These are phyloP conservation scores for Lethrus apterus DNA, from an alignment of 1,140 invertebrate genomes.

Conservation along the genomic window DNA sequence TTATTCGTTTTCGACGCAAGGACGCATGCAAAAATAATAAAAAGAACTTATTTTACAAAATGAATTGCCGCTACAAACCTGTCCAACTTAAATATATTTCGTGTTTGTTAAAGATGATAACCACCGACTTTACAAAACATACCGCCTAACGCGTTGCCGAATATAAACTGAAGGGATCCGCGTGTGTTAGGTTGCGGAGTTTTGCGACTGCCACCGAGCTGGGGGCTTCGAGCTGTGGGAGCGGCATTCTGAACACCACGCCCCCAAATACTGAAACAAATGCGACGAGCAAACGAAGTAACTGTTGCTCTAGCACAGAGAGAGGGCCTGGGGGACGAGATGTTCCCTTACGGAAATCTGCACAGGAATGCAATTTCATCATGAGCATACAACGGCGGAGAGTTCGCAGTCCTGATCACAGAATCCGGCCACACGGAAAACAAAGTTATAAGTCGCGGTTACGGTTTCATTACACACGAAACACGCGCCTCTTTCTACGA, in stretches of 20 bases:
- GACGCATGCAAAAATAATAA: too few relatives aligned
- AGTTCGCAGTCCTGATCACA: conserved; percentile 38
- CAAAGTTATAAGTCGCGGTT: conserved; percentile 42
- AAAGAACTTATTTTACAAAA: too few relatives aligned
- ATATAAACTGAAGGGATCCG: not conserved
- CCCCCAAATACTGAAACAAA: conserved; percentile 36
- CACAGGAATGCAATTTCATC: conserved; percentile 42
- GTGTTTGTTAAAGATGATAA: too few relatives aligned
- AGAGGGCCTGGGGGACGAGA: conserved; percentile 20
- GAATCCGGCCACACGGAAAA: conserved; percentile 40
- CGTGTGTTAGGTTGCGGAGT: conserved; percentile 18
- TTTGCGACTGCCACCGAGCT: conserved; percentile 25
- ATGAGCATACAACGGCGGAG: conserved; percentile 35
- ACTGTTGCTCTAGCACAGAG: conserved; percentile 38
- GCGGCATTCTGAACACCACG: conserved; percentile 33
- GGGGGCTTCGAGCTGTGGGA: conserved; percentile 30
- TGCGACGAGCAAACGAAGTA: conserved; percentile 35
- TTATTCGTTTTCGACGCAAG: too few relatives aligned
- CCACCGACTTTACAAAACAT: too few relatives aligned
- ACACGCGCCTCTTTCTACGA: too few relatives aligned
- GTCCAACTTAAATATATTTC: too few relatives aligned
- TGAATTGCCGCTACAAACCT: too few relatives aligned
- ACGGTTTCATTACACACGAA: conserved; percentile 37
- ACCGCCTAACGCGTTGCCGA: not conserved
- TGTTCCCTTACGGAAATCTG: conserved; percentile 40